Evolutionary conservation across 2,888 invertebrate genomes (phyloP), one percentile per base, ranked within the genome.

Genomic region (Oegoconia quadripuncta): DNA sequence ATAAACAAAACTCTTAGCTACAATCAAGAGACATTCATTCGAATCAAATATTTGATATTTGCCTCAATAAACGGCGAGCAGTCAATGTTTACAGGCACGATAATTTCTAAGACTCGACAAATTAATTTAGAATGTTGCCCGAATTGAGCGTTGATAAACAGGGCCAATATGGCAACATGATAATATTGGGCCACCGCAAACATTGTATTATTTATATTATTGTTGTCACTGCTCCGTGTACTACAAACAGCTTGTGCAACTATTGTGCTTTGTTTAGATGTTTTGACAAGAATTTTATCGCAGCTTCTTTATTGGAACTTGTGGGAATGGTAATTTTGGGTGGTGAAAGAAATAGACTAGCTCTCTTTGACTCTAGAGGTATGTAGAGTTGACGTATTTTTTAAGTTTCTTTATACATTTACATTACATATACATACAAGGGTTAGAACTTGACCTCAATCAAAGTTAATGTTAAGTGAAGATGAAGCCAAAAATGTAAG

Each of bases 101-200:
- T 78, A 80, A 77, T 74, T 69, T 73, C 68, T 79, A 75, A 83
- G 74, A 60, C 74, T 77, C 57, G 50, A 69, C 70, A 80, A 80
- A 82, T 80, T 82, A 75, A 81, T 82, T 79, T 73, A 74, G 66
- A 71, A 64, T 66, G 62, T 64, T 61, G 57, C 60, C 61, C 34
- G 14, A 34, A 34, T 26, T 26, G 34, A 60, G 63, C 64, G 62
- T 52, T 68, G 64, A 71, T 75, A 74, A 72, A 70, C 59, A 65
- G 58, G 64, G 59, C 53, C 67, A 71, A 71, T 70, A 70, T 52
- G 48, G 48, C 48, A 53, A 58, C 52, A 45, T 34, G 32, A 30
- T 25, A 38, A 38, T 42, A 34, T 38, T 42, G 42, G 34, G 26
- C 4, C 26, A 11, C 4, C 25, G 37, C 27, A 41, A 41, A 41